Evolutionary conservation across 2,113 vertebrate genomes (phyloP).

Genomic region (Trichomycterus rosablanca): DNA sequence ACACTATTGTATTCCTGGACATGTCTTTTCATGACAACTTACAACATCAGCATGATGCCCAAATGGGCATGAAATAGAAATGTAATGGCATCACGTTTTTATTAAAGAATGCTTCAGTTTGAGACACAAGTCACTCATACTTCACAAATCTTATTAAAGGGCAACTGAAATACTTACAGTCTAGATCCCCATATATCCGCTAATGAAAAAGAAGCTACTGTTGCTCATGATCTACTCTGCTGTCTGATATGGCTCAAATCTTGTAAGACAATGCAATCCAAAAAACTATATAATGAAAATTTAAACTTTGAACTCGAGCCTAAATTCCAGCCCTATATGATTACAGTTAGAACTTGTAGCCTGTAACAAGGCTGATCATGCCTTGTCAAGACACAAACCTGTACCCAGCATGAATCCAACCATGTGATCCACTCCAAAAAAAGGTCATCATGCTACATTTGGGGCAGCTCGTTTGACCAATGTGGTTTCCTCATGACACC

Average conservation of each 20-base stretch:
- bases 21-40: no score
- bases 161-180: not conserved
- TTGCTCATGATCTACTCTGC: not conserved
- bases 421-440: no score
- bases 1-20: no score
- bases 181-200: not conserved
- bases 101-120: not conserved
- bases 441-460: no score
- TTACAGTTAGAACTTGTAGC: no score
- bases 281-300: constrained; percentile 39
- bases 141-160: not conserved
- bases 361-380: no score
- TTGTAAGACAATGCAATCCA: constrained; percentile 18
- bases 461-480: no score
- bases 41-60: not conserved
- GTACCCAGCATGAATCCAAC: no score
- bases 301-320: constrained; percentile 26
- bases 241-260: not conserved
- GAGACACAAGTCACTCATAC: constrained; percentile 12
- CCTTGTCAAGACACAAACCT: no score
- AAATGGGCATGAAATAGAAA: no score
- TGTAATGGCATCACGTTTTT: not conserved
- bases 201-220: constrained; percentile 9
- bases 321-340: constrained; percentile 24
- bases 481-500: no score